Base-by-base conservation (phyloP, 2,797 vertebrate species). In the Bradypus variegatus region DNA sequence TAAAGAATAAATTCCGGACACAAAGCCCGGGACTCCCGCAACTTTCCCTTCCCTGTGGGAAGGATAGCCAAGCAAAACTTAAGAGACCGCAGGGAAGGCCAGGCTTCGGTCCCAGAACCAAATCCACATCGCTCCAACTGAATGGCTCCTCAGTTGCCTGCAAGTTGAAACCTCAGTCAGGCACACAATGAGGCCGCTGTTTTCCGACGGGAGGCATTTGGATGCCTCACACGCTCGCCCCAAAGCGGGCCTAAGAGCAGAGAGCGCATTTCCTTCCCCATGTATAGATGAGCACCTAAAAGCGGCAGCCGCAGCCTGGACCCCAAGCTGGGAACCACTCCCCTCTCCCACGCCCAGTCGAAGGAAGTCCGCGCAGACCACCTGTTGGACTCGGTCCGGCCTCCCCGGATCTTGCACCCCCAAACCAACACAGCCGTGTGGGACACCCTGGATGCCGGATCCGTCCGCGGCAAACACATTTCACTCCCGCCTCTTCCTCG, bases 141-240 rank as follows among this genome's bases (percentile, higher is more conserved):
- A 96, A 96, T 94, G 86, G 91, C 2, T 45, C 55, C 94, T 95
- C 91, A 73, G 94, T 67, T 91, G 95, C 75, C 88, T 88, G 72
- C n/a, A 89, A 94, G 95, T 94, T 96, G 93, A 93, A 93, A 55
- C 94, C 36, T 91, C 62, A 95, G 91, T 91, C 86, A 94, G 64
- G 78, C 45, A 8, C 84, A 91, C 95, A 96, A 96, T 93, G 77
- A 82, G 6, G 29, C 55, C 62, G 53, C 93, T 95, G 91, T 96
- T 92, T 94, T 58, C 88, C 8, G 27, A 84, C 86, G 88, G 94
- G 75, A 88, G 95, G 87, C 82, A 94, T 95, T 94, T 93, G 95
- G 94, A 94, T 92, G 95, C 92, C 75, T 95, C 90, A 93, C 93
- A 94, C 94, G 93, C 80, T 88, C 76, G 89, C 55, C 86, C 88